Evolutionary conservation across 30 jellyfish, hydroid and myxozoan genomes (phyloP).

Genomic region (Hydractinia echinata): DNA sequence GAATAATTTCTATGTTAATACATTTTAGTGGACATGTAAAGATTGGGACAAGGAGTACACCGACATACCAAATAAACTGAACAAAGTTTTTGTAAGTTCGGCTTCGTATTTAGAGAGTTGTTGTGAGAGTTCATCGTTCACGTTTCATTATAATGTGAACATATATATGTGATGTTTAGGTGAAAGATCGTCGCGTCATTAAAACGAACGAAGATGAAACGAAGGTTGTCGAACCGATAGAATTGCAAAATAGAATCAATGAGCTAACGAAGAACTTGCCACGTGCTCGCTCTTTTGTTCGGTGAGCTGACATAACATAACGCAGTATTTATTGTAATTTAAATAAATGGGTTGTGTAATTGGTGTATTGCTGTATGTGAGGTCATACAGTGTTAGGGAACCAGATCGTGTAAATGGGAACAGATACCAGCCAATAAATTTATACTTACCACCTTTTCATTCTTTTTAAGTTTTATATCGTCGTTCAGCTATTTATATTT

Average conservation of each 20-base stretch:
- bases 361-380: no score
- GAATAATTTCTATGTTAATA: neutral
- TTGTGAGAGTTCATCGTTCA: no score
- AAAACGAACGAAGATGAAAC: slow-evolving; percentile 84
- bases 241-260: slow-evolving; percentile 66
- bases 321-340: no score
- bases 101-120: neutral
- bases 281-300: slow-evolving; percentile 82
- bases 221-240: slow-evolving; percentile 61
- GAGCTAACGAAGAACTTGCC: slow-evolving; percentile 36
- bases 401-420: no score
- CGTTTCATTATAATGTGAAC: neutral
- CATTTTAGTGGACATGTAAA: slow-evolving; percentile 69
- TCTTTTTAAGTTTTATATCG: no score
- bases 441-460: no score
- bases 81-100: slow-evolving; percentile 63
- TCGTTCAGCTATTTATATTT: neutral
- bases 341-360: no score
- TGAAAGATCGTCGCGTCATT: slow-evolving; percentile 78
- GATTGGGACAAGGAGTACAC: slow-evolving; percentile 77
- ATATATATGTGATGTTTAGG: slow-evolving; percentile 43
- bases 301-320: slow-evolving; percentile 36
- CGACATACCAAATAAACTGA: slow-evolving; percentile 79
- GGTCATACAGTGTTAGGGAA: no score
- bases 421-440: no score